A percentile compares a stretch with the other conserved stretches of the same genome.
Conservation (phyloP, 2,888 invertebrate species). For the Lordiphosa andalusiaca region DNA sequence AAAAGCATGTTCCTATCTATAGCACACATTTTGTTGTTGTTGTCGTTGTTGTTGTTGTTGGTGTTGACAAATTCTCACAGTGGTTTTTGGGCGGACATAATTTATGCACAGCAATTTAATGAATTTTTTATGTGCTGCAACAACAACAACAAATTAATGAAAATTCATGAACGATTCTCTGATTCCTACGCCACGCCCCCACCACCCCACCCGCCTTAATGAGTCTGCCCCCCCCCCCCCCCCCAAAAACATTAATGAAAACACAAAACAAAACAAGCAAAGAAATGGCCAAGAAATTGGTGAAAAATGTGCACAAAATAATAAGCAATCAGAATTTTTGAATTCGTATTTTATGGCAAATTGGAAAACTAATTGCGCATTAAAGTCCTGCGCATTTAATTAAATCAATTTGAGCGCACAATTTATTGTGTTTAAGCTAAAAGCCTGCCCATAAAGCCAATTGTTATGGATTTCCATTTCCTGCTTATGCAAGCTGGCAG, state of each 20-base stretch:
- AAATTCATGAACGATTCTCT: conserved; percentile 61
- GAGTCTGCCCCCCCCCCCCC: conserved; percentile 51
- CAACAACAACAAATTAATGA: conserved; percentile 57
- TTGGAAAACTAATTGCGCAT: conserved; percentile 60
- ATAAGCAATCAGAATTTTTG: conserved; percentile 65
- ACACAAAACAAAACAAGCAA: conserved; percentile 14
- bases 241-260: conserved; percentile 53
- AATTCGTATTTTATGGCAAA: conserved; percentile 43
- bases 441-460: conserved; percentile 40
- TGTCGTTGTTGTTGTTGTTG: conserved; percentile 15
- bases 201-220: conserved; percentile 33
- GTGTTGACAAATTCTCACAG: background rate
- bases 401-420: conserved; percentile 43
- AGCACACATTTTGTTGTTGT: conserved; percentile 14
- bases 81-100: conserved; percentile 34
- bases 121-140: conserved; percentile 56
- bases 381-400: conserved; percentile 52
- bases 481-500: conserved; percentile 37
- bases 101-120: conserved; percentile 66
- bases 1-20: background rate
- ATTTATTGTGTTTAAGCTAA: conserved; percentile 30
- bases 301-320: conserved; percentile 44
- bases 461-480: conserved; percentile 48
- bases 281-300: conserved; percentile 15
- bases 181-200: background rate